A percentile compares a stretch with the other conserved stretches of the same genome.
These are phyloP conservation scores for Apostichopus leukothele DNA, from an alignment of 53 echinoderm and acorn worm species.

Conservation along the genomic window DNA sequence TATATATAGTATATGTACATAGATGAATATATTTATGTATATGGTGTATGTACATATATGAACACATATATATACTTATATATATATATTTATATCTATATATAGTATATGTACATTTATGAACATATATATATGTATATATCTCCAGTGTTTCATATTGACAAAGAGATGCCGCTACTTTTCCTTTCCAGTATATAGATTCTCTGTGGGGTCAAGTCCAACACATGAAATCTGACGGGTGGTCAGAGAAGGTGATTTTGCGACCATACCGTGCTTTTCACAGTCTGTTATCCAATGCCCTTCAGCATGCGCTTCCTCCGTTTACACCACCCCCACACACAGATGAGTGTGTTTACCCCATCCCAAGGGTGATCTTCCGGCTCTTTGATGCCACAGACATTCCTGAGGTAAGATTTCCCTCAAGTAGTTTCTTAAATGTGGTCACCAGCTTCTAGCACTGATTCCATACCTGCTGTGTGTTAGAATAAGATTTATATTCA, in stretches of 20 bases:
- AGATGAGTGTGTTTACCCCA: slow-evolving; percentile 69
- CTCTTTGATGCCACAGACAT: slow-evolving; percentile 96
- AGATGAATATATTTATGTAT: too few relatives aligned
- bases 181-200: slow-evolving; percentile 77
- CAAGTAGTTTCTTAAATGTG: background rate
- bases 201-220: slow-evolving; percentile 79
- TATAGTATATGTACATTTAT: too few relatives aligned
- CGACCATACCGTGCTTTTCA: slow-evolving; percentile 98
- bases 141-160: too few relatives aligned
- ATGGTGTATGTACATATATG: too few relatives aligned
- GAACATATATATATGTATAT: too few relatives aligned
- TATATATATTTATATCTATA: too few relatives aligned
- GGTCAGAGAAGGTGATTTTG: slow-evolving; percentile 83
- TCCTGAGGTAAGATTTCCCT: slow-evolving; percentile 69
- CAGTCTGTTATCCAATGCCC: slow-evolving; percentile 74
- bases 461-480: too few relatives aligned
- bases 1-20: too few relatives aligned
- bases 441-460: background rate
- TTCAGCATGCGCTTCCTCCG: slow-evolving; percentile 68
- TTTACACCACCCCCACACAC: slow-evolving; percentile 87
- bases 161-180: too few relatives aligned
- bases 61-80: too few relatives aligned
- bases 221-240: slow-evolving; percentile 77
- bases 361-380: slow-evolving; percentile 81
- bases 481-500: too few relatives aligned